Percentiles rank a stretch among this genome's conserved stretches.
These are phyloP conservation scores for Poecile atricapillus DNA, from an alignment of 2,113 vertebrate genomes.

Conservation along the genomic window DNA sequence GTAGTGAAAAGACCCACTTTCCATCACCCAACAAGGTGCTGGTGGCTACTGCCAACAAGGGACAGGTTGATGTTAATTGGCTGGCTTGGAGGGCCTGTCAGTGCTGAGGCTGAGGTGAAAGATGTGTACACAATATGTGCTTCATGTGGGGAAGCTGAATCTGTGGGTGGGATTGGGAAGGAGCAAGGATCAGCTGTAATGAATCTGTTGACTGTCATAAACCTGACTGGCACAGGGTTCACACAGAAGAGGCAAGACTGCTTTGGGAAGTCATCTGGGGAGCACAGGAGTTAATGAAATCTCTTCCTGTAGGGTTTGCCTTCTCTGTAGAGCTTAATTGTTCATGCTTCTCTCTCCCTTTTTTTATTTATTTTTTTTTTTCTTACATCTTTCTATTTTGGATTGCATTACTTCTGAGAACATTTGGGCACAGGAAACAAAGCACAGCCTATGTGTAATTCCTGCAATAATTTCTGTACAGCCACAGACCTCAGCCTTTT, in stretches of 20 bases:
- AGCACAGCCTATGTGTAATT: not conserved
- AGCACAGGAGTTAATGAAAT: not conserved
- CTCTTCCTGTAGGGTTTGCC: not conserved
- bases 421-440: not conserved
- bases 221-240: not conserved
- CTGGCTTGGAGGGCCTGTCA: not conserved
- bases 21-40: not conserved
- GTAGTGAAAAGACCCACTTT: not conserved
- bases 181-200: not conserved
- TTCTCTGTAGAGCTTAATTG: fast-evolving
- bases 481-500: not conserved
- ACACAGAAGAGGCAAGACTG: not conserved
- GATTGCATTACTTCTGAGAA: not conserved
- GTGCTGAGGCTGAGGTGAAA: not conserved
- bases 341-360: not conserved
- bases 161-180: not conserved
- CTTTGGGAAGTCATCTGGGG: not conserved
- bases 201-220: not conserved
- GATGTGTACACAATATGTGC: fast-evolving
- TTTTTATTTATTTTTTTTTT: too few relatives aligned
- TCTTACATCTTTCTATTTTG: not conserved
- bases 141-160: not conserved
- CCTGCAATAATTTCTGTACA: not conserved
- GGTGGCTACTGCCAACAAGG: not conserved
- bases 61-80: not conserved